Conservation (phyloP, 2,113 vertebrate genomes). For the Engystomops pustulosus region DNA sequence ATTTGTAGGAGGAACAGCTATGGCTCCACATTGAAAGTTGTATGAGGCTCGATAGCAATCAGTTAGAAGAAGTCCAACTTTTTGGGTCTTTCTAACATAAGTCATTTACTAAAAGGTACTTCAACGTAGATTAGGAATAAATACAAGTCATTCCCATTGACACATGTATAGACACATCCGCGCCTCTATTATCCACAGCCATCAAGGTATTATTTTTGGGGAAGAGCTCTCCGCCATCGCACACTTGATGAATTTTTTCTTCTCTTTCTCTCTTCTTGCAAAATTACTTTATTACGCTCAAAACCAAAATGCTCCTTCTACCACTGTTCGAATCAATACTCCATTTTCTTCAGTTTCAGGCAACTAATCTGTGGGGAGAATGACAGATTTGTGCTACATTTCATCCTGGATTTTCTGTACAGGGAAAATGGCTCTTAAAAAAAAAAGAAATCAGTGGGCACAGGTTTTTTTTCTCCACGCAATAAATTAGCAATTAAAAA, state of each 20-base stretch:
- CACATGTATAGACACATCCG: not conserved
- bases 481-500: not conserved
- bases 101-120: not conserved
- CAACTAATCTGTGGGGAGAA: constrained; percentile 34
- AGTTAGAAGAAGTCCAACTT: too few species aligned
- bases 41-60: too few species aligned
- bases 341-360: constrained; percentile 41
- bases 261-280: not conserved
- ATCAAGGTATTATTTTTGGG: not conserved
- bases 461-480: not conserved
- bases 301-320: constrained; percentile 26
- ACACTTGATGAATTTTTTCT: constrained; percentile 14
- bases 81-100: too few species aligned
- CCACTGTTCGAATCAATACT: constrained; percentile 43
- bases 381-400: constrained; percentile 23
- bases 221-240: not conserved
- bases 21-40: too few species aligned
- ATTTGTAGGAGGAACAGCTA: too few species aligned
- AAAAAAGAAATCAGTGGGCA: not conserved
- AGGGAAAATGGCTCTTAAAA: not conserved
- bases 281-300: constrained; percentile 40
- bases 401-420: not conserved
- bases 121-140: not conserved
- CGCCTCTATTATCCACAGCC: not conserved
- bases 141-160: not conserved